Evolutionary conservation across 2,113 vertebrate genomes (phyloP).

Genomic region (Falco punctatus): DNA sequence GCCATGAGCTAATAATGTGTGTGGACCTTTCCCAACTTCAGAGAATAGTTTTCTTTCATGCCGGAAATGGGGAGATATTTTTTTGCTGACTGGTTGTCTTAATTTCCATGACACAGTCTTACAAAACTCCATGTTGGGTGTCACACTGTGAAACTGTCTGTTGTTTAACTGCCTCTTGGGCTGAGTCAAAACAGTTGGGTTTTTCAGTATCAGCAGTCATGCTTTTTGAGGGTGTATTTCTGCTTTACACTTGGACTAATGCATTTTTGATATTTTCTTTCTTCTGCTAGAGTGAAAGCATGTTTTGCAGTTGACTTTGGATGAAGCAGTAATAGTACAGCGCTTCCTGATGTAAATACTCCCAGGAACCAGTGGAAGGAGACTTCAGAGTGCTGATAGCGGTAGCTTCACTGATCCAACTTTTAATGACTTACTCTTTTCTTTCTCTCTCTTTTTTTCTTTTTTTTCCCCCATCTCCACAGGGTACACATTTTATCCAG

Average conservation of each 20-base stretch:
- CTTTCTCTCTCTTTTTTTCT: background rate
- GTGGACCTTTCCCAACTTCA: background rate
- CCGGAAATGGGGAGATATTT: background rate
- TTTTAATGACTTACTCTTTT: background rate
- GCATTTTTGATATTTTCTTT: background rate
- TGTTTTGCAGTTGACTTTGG: background rate
- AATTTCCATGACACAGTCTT: background rate
- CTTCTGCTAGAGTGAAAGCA: background rate
- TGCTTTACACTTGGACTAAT: background rate
- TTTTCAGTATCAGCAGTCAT: background rate
- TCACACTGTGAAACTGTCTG: background rate
- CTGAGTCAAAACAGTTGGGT: background rate
- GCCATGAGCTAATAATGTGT: background rate
- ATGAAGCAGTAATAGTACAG: background rate
- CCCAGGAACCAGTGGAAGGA: background rate
- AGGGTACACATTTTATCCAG: conserved; percentile 96
- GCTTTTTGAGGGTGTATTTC: background rate
- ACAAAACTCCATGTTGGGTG: fast-evolving
- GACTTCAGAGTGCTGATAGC: background rate
- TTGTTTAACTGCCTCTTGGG: background rate
- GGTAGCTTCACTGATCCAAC: background rate
- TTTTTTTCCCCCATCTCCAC: background rate
- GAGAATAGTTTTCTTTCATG: background rate
- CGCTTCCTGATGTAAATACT: background rate
- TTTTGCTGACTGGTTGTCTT: background rate